phyloP scores from a whole-genome alignment of 2,888 invertebrate species.

The Leucozona laternaria region DNA sequence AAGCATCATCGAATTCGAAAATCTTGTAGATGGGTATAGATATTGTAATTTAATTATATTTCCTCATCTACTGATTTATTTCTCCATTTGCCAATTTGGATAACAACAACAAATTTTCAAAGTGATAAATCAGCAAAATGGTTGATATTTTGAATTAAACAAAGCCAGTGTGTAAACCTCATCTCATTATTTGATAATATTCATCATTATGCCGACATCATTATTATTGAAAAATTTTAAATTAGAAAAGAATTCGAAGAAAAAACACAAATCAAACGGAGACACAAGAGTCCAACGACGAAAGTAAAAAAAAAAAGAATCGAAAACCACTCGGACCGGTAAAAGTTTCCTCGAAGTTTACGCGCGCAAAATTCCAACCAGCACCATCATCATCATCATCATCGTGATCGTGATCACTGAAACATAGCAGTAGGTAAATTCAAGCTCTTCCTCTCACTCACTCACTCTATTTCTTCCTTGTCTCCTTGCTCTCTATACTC shows the following conservation, averaged over 20 bases:
- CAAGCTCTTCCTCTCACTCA: background rate
- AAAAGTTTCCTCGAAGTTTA: constrained; percentile 72
- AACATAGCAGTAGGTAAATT: constrained; percentile 12
- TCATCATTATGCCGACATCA: constrained; percentile 6
- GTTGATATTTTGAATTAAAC: constrained; percentile 59
- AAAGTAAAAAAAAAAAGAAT: background rate
- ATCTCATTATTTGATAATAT: constrained; percentile 6
- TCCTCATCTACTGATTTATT: too few relatives aligned
- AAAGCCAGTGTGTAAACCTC: background rate
- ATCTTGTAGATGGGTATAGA: too few relatives aligned
- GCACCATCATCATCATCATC: constrained; percentile 44
- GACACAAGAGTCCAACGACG: background rate
- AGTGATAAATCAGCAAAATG: constrained; percentile 14
- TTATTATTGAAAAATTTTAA: constrained; percentile 50
- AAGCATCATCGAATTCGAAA: too few relatives aligned
- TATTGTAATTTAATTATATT: too few relatives aligned
- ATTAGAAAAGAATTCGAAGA: constrained; percentile 70
- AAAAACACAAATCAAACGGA: constrained; percentile 49
- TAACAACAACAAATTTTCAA: background rate
- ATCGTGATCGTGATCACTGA: constrained; percentile 22
- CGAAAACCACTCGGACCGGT: constrained; percentile 66
- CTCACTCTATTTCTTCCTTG: background rate
- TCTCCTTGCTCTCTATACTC: constrained; percentile 7
- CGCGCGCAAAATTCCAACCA: constrained; percentile 72
- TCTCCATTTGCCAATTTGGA: too few relatives aligned